phyloP scores from a whole-genome alignment of 23 tunicate species.

The Botrylloides violaceus region DNA sequence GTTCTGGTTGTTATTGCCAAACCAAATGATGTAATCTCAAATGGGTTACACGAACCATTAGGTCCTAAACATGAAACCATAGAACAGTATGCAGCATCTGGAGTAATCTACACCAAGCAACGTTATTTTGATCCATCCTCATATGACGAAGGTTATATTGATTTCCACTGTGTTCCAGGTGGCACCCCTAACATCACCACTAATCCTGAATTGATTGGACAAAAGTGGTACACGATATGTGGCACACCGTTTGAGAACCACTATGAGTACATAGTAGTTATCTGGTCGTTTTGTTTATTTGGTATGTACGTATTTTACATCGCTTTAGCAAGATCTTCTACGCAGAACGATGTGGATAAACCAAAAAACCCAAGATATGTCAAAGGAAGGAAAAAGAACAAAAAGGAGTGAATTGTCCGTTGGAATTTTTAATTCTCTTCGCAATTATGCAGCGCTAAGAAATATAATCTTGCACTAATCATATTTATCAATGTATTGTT shows the following conservation, averaged over 20 bases:
- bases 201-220: conserved; percentile 53
- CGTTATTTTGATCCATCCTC: conserved; percentile 65
- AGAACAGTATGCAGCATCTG: conserved; percentile 58
- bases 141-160: conserved; percentile 82
- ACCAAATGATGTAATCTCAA: conserved; percentile 56
- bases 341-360: conserved; percentile 11
- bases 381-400: background rate
- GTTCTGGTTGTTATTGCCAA: conserved; percentile 65
- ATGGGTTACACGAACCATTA: conserved; percentile 71
- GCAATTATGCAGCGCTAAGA: too few relatives aligned
- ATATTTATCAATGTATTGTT: too few relatives aligned
- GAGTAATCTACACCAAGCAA: conserved; percentile 72
- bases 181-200: conserved; percentile 72
- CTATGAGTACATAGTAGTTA: conserved; percentile 65
- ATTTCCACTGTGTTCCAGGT: conserved; percentile 59
- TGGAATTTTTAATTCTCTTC: too few relatives aligned
- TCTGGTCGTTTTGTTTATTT: conserved; percentile 68
- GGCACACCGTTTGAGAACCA: conserved; percentile 68
- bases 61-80: conserved; percentile 51
- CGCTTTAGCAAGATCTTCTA: conserved; percentile 66
- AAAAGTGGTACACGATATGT: conserved; percentile 68
- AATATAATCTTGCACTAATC: too few relatives aligned
- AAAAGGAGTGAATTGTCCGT: background rate
- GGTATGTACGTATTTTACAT: conserved; percentile 59
- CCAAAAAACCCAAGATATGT: background rate